Evolutionary conservation across 2,797 vertebrate genomes (phyloP).

Genomic region (Chaenodraco wilsoni): DNA sequence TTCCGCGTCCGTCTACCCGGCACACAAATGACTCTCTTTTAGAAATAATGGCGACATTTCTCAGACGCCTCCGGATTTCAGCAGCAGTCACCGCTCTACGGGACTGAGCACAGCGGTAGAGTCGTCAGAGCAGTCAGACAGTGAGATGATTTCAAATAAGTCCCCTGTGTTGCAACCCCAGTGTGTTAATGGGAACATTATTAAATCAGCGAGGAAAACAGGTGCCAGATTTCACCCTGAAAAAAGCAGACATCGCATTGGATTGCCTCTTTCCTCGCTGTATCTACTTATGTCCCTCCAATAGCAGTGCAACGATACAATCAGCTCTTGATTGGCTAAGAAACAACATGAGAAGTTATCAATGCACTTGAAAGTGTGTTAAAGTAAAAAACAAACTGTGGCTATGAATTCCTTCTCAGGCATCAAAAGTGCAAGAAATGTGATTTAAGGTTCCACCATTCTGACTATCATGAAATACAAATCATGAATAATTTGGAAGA

Average conservation of each 20-base stretch:
- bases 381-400: slow-evolving; percentile 10
- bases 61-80: slow-evolving; percentile 51
- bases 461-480: neutral
- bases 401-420: neutral
- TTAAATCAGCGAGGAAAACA: slow-evolving; percentile 66
- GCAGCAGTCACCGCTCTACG: slow-evolving; percentile 24
- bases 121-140: slow-evolving; percentile 62
- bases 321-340: slow-evolving; percentile 6
- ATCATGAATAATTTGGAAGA: neutral
- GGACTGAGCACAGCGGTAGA: slow-evolving; percentile 47
- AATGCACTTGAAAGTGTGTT: neutral
- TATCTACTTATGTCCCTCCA: neutral
- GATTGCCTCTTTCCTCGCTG: slow-evolving; percentile 11
- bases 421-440: neutral
- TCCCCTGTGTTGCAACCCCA: slow-evolving; percentile 39
- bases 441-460: neutral
- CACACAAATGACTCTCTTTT: slow-evolving; percentile 54
- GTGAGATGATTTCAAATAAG: slow-evolving; percentile 56
- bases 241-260: slow-evolving; percentile 66
- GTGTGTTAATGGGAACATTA: slow-evolving; percentile 58
- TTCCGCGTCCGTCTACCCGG: slow-evolving; percentile 38
- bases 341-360: slow-evolving; percentile 22
- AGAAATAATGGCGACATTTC: slow-evolving; percentile 52
- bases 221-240: slow-evolving; percentile 66
- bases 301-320: neutral